Conservation (phyloP, 2,888 invertebrate genomes). For the Gymnosoma rotundatum region DNA sequence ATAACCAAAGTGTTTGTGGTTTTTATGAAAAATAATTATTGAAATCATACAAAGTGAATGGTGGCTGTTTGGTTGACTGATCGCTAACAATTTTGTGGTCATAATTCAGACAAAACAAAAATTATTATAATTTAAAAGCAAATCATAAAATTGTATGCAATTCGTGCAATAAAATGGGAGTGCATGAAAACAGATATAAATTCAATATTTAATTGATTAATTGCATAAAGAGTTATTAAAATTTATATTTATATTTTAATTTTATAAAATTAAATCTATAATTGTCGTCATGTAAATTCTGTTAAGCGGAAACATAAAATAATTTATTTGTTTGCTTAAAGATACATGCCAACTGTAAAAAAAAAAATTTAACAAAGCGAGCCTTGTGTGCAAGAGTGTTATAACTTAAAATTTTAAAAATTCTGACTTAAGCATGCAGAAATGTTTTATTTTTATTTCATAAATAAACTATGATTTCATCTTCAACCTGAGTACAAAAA, state of each 20-base stretch:
- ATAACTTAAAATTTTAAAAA: no score
- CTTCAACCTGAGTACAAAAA: no score
- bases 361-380: no score
- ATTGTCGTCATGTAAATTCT: neutral
- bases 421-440: no score
- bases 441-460: no score
- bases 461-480: no score
- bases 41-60: slow-evolving; percentile 57
- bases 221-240: slow-evolving; percentile 33
- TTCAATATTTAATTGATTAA: slow-evolving; percentile 51
- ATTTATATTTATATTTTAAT: slow-evolving; percentile 12
- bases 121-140: slow-evolving; percentile 27
- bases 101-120: slow-evolving; percentile 45
- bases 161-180: neutral
- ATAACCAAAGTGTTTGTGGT: slow-evolving; percentile 58
- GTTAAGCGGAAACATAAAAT: no score
- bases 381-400: no score
- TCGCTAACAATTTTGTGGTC: slow-evolving; percentile 54
- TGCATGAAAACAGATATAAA: neutral
- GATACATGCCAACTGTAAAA: no score
- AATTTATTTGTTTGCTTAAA: no score
- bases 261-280: slow-evolving; percentile 31
- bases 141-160: slow-evolving; percentile 8
- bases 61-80: slow-evolving; percentile 40
- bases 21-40: slow-evolving; percentile 48